Evolutionary conservation across 2,888 invertebrate species (phyloP).

Genomic region (Yponomeuta malinellus): DNA sequence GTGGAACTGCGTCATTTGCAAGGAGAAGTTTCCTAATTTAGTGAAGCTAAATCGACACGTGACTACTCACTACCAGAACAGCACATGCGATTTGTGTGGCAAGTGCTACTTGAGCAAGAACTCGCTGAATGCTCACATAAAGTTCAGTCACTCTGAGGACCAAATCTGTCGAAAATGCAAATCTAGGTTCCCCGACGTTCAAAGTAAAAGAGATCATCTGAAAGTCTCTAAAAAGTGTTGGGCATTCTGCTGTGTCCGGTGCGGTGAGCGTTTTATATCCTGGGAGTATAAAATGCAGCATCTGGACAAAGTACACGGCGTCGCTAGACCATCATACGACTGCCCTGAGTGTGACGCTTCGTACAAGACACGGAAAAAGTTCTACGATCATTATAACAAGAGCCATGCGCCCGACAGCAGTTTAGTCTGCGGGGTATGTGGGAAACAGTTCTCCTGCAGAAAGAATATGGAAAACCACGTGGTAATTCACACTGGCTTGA

Average conservation of each 20-base stretch:
- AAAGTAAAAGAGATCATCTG: conserved; percentile 44
- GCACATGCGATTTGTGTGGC: conserved; percentile 58
- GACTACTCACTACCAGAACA: conserved; percentile 49
- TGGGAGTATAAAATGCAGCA: conserved; percentile 58
- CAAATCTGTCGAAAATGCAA: conserved; percentile 52
- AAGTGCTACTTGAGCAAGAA: conserved; percentile 49
- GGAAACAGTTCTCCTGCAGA: background rate
- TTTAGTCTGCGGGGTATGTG: background rate
- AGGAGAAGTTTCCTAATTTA: conserved; percentile 44
- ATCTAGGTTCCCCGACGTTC: conserved; percentile 45
- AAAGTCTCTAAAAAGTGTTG: conserved; percentile 45
- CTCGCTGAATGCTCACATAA: conserved; percentile 52
- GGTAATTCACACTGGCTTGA: background rate
- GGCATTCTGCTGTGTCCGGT: conserved; percentile 47
- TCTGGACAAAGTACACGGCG: conserved; percentile 39
- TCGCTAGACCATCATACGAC: conserved; percentile 29
- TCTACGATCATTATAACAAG: too few relatives aligned
- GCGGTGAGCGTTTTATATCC: conserved; percentile 54
- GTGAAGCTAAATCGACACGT: conserved; percentile 54
- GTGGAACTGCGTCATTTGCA: conserved; percentile 48
- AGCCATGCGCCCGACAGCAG: background rate
- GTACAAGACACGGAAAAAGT: conserved; percentile 24
- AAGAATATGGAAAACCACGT: background rate
- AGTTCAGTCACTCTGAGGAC: conserved; percentile 44
- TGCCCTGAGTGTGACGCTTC: conserved; percentile 50